These are phyloP conservation scores for Phyllotis vaccarum DNA, from an alignment of 2,797 vertebrate genomes.

Conservation along the genomic window DNA sequence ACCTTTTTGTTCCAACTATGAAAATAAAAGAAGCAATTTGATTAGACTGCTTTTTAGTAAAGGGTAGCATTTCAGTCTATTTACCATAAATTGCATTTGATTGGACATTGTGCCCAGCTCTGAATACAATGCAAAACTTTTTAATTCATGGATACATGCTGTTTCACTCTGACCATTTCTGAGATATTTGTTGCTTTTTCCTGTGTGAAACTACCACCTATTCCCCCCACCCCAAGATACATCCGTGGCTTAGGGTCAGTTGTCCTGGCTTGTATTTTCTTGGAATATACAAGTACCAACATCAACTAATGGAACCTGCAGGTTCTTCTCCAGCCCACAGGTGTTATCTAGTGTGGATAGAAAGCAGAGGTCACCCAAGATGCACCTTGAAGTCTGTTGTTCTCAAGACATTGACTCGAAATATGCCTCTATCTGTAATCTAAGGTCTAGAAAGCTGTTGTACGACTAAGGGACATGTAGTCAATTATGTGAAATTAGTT, in stretches of 20 bases:
- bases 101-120: neutral
- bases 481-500: conserved; percentile 63
- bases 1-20: neutral
- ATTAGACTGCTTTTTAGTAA: conserved; percentile 29
- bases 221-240: neutral
- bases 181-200: conserved; percentile 20
- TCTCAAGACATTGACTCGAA: conserved; percentile 66
- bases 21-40: neutral
- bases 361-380: conserved; percentile 67
- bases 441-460: conserved; percentile 43
- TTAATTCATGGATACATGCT: conserved; percentile 13
- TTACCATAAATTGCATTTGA: neutral
- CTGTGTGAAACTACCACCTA: neutral
- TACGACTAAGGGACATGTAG: neutral
- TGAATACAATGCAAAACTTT: neutral
- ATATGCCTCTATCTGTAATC: conserved; percentile 25
- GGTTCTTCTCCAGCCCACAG: conserved; percentile 42
- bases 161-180: conserved; percentile 6
- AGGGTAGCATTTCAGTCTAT: neutral
- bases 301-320: conserved; percentile 45
- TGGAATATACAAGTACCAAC: conserved; percentile 50
- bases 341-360: conserved; percentile 68
- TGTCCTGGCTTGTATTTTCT: conserved; percentile 1
- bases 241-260: neutral
- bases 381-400: conserved; percentile 60